Evolutionary conservation across 2,797 vertebrate species (phyloP).

Genomic region (Dendrocincla fuliginosa): DNA sequence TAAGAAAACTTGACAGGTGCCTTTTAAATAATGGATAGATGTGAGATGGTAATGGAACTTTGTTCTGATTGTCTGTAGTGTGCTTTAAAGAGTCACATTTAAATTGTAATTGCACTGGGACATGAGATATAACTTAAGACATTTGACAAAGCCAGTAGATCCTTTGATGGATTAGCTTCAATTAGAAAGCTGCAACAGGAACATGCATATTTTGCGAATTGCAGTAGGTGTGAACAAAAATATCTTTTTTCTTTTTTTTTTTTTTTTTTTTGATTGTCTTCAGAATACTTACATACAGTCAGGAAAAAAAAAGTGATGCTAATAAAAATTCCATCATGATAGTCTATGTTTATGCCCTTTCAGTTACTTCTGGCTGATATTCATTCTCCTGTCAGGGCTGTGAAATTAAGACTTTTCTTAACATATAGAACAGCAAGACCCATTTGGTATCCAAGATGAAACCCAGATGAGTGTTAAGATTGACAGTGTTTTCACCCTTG

Average conservation of each 20-base stretch:
- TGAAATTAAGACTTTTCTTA: constrained; percentile 54
- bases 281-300: background rate
- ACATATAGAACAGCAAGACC: constrained; percentile 56
- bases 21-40: constrained; percentile 68
- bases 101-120: constrained; percentile 60
- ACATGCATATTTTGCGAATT: constrained; percentile 34
- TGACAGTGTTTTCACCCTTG: constrained; percentile 67
- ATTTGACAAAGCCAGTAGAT: constrained; percentile 65
- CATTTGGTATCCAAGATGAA: constrained; percentile 56
- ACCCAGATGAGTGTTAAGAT: constrained; percentile 57
- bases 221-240: constrained; percentile 49
- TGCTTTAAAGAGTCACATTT: constrained; percentile 70
- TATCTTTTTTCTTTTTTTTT: background rate
- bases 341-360: constrained; percentile 18
- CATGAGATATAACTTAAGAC: constrained; percentile 59
- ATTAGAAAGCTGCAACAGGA: constrained; percentile 46
- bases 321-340: constrained; percentile 16
- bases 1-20: constrained; percentile 64
- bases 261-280: background rate
- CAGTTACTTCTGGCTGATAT: constrained; percentile 40
- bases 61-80: constrained; percentile 63
- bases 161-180: constrained; percentile 57
- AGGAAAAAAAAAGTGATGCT: background rate
- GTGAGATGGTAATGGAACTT: constrained; percentile 22
- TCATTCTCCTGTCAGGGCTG: constrained; percentile 53